Evolutionary conservation across 1,140 invertebrate genomes (phyloP), one percentile per base, ranked within the genome.

Genomic region (Neodiprion fabricii): DNA sequence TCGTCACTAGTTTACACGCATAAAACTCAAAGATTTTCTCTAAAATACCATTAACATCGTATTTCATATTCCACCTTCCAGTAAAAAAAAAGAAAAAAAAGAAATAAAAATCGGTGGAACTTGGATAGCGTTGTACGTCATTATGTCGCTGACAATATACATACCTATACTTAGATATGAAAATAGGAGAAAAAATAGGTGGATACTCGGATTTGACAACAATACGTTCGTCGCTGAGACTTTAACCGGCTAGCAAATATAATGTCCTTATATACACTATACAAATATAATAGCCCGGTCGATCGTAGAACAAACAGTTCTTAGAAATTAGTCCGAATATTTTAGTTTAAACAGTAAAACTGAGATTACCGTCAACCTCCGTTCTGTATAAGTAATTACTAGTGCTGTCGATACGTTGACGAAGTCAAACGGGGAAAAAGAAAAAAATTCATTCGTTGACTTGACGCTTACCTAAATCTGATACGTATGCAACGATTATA

Each of bases 241-340:
- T 61, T 61, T 61, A 61, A 61, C 53, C 3, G 53, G 53, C 7
- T 61, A 4, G 8, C n/a, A 17, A 61, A 61, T 61, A 61, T 61
- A 61, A 61, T 9, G 53, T 61, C 53, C 53, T 9, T 61, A 61
- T 61, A 61, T 61, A 61, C 53, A 61, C 53, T 61, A 61, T 61
- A 7, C 53, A 61, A 61, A 61, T 61, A 11, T 61, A 61, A 61
- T 14, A 61, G 53, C n/a, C 53, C 53, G 53, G 53, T 14, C 53
- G 28, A 14, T 61, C 53, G 53, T 4, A 61, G 53, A 61, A 7
- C 0, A 17, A 61, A 61, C 11, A 61, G 7, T 14, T 12, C n/a
- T 61, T 61, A 17, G 11, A 61, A 61, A 61, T 61, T 61, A 61
- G n/a, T 61, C n/a, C n/a, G 28, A 40, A 40, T 61, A 61, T 61